These are phyloP conservation scores for Buceros bicornis DNA, from an alignment of 2,797 vertebrate species.

Conservation along the genomic window DNA sequence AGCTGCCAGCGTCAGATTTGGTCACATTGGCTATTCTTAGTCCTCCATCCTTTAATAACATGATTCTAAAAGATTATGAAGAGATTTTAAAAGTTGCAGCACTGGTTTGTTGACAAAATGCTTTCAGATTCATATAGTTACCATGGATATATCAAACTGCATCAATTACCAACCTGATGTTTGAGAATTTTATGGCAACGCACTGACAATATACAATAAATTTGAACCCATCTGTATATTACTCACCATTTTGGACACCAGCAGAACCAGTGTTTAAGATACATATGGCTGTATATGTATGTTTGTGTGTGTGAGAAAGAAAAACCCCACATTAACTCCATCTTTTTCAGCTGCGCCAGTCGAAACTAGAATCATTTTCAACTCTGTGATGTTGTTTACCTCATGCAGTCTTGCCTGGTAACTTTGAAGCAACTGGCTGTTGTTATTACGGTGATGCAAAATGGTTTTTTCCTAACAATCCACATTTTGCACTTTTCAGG, in stretches of 20 bases:
- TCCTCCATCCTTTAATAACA: conserved; percentile 87
- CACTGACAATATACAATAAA: neutral
- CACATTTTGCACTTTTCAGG: neutral
- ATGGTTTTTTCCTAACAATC: neutral
- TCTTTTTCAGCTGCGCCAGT: neutral
- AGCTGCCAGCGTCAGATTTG: conserved; percentile 88
- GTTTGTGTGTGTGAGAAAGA: neutral
- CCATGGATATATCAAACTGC: neutral
- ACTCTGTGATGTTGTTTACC: neutral
- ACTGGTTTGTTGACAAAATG: neutral
- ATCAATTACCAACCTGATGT: neutral
- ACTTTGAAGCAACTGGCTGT: neutral
- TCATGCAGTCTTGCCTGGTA: neutral
- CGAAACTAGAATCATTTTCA: neutral
- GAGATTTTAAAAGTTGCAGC: neutral
- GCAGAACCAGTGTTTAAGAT: neutral
- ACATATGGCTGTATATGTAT: fast-evolving
- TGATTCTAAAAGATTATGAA: conserved; percentile 77
- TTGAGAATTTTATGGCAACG: neutral
- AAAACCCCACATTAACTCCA: neutral
- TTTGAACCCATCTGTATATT: neutral
- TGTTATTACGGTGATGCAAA: neutral
- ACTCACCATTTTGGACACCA: neutral
- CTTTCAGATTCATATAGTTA: neutral
- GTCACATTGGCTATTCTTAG: conserved; percentile 90